A percentile compares a stretch with the other conserved stretches of the same genome.
Evolutionary conservation across 2,113 vertebrate species (phyloP).

Genomic region (Oryctolagus cuniculus): DNA sequence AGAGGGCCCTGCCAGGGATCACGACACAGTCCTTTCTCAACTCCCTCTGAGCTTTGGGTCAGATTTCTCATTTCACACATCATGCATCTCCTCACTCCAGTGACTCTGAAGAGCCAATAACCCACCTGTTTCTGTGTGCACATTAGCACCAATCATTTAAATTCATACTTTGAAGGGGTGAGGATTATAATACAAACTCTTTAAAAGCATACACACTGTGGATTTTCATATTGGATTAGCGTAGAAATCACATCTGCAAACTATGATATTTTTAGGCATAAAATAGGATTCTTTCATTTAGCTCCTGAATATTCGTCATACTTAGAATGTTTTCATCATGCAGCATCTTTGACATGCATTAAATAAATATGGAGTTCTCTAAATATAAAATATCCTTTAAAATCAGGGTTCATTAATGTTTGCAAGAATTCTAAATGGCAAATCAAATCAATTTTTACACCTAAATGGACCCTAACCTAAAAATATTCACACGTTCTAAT

Average conservation of each 20-base stretch:
- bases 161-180: background rate
- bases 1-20: fast-evolving
- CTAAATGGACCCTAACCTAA: background rate
- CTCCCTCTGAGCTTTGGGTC: background rate
- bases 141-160: slow-evolving; percentile 38
- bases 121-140: background rate
- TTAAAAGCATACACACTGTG: background rate
- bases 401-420: background rate
- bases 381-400: background rate
- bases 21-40: background rate
- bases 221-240: background rate
- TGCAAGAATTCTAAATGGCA: background rate
- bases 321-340: background rate
- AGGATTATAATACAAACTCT: background rate
- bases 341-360: background rate
- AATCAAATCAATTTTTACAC: background rate
- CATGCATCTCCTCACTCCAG: slow-evolving; percentile 57
- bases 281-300: background rate
- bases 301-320: background rate
- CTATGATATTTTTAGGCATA: background rate
- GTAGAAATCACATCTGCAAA: background rate
- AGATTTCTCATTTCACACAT: slow-evolving; percentile 73
- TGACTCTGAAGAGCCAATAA: slow-evolving; percentile 51
- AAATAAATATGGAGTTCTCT: background rate
- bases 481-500: background rate